Evolutionary conservation across 2,113 vertebrate species (phyloP).

Genomic region (Hemichromis elongatus): DNA sequence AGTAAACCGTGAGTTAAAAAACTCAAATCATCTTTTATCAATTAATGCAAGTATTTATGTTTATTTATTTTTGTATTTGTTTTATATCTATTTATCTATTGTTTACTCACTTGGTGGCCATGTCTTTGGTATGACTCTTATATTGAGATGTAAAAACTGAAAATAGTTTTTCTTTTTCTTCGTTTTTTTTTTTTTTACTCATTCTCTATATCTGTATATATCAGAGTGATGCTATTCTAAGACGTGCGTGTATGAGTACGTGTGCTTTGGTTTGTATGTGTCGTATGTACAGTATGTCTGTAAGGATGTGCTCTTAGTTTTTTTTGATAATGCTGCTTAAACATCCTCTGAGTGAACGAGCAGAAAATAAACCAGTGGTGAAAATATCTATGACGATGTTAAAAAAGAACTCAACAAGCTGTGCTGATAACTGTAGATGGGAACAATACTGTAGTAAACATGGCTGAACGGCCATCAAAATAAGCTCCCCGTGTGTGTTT

Average conservation of each 20-base stretch:
- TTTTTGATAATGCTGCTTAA: conserved; percentile 72
- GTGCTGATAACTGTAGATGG: conserved; percentile 76
- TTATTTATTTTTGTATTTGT: conserved; percentile 77
- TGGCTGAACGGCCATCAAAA: conserved; percentile 57
- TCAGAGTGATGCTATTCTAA: conserved; percentile 62
- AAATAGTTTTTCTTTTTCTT: conserved; percentile 66
- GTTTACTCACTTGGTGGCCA: conserved; percentile 75
- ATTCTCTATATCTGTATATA: conserved; percentile 75
- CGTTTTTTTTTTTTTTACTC: conserved; percentile 52
- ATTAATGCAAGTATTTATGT: conserved; percentile 69
- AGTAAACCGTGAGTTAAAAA: conserved; percentile 59
- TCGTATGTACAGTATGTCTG: conserved; percentile 56
- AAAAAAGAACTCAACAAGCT: conserved; percentile 56
- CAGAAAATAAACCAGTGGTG: conserved; percentile 60
- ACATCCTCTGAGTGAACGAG: conserved; percentile 63
- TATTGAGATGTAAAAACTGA: conserved; percentile 70
- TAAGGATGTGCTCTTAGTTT: conserved; percentile 56
- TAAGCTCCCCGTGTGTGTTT: conserved; percentile 6
- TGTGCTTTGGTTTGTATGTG: conserved; percentile 59
- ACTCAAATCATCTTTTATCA: conserved; percentile 63
- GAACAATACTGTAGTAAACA: conserved; percentile 69
- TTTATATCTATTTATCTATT: conserved; percentile 72
- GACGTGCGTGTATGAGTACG: conserved; percentile 49
- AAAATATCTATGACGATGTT: conserved; percentile 63
- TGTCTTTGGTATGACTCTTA: conserved; percentile 76